Conservation (phyloP, 2,113 vertebrate species). For the Crotophaga sulcirostris region DNA sequence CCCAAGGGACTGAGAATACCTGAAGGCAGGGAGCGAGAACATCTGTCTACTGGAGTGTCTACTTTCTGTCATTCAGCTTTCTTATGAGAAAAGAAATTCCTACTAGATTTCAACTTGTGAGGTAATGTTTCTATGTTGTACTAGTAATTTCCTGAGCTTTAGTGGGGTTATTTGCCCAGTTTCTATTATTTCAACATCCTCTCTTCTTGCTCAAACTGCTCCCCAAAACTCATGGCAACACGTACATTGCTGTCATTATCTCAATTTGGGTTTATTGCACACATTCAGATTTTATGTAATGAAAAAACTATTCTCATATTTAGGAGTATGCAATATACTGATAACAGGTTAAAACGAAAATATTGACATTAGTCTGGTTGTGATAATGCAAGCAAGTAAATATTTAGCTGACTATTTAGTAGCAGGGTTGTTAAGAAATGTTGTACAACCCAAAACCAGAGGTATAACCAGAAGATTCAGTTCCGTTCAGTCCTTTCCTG, state of each 20-base stretch:
- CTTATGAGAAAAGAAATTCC: neutral
- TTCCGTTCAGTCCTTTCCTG: neutral
- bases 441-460: conserved; percentile 38
- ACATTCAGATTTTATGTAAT: neutral
- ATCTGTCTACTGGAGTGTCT: neutral
- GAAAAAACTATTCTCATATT: neutral
- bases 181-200: neutral
- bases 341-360: conserved; percentile 63
- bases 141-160: neutral
- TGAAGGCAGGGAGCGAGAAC: neutral
- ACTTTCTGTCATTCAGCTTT: neutral
- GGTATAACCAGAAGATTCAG: neutral
- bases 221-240: neutral
- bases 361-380: conserved; percentile 47
- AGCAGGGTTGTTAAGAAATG: conserved; percentile 43
- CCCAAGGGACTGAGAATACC: neutral
- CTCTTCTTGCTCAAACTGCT: neutral
- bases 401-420: conserved; percentile 61
- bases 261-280: neutral
- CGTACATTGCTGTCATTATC: neutral
- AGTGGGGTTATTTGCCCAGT: neutral
- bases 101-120: neutral
- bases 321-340: neutral
- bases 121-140: neutral
- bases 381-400: conserved; percentile 56